Evolutionary conservation across 2,797 vertebrate genomes (phyloP).

Genomic region (Mionectes olivaceus): DNA sequence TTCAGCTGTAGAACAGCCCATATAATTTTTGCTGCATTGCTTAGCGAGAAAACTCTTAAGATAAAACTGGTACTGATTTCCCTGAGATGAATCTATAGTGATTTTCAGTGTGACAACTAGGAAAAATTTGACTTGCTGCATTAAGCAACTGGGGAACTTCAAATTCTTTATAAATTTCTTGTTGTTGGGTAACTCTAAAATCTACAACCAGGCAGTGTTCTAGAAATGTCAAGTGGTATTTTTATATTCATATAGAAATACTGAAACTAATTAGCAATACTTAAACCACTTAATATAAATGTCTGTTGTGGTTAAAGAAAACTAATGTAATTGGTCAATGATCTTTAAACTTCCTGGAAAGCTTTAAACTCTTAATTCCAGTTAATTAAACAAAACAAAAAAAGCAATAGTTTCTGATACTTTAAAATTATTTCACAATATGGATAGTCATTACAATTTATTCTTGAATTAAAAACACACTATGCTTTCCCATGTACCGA

Average conservation of each 20-base stretch:
- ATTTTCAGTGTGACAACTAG: background rate
- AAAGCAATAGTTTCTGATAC: background rate
- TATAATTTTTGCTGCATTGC: background rate
- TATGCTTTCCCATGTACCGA: background rate
- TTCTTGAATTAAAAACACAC: background rate
- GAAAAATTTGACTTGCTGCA: background rate
- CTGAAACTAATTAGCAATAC: conserved; percentile 28
- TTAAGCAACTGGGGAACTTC: background rate
- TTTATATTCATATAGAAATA: conserved; percentile 22
- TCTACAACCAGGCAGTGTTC: background rate
- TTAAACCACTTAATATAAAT: conserved; percentile 36
- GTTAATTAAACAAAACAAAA: conserved; percentile 55
- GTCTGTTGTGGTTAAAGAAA: conserved; percentile 54
- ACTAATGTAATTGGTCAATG: conserved; percentile 24
- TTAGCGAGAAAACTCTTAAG: background rate
- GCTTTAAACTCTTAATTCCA: conserved; percentile 25
- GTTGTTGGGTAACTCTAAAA: background rate
- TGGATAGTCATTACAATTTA: background rate
- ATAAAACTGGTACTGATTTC: background rate
- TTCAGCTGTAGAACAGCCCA: background rate
- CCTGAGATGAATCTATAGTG: background rate
- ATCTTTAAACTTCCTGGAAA: conserved; percentile 40
- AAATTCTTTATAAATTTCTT: background rate
- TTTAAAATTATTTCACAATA: background rate
- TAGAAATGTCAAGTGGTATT: conserved; percentile 10